Base-by-base conservation (phyloP, 2,888 invertebrate genomes). In the Drosophila picticornis region DNA sequence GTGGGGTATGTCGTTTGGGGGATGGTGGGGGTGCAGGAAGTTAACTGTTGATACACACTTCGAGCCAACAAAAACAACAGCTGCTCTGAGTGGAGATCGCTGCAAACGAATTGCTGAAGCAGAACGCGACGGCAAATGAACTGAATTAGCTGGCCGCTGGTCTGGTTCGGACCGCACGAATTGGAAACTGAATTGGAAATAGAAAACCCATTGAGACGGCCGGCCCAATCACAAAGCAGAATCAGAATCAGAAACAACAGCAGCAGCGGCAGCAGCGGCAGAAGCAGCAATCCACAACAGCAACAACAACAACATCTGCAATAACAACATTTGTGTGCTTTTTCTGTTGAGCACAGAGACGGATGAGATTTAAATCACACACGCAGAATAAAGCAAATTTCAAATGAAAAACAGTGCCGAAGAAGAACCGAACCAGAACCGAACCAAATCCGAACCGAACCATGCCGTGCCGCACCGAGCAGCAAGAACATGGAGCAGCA, bases 141-240 rank as follows among this genome's bases (percentile, higher is more conserved):
- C 82, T 79, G 80, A 84, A 75, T 62, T 56, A 32, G 55, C 36
- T 36, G 25, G 60, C 36, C n/a, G 32, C 60, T 67, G 62, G 31
- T 67, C 59, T 64, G 75, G 40, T 68, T 55, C 66, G 81, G 66
- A 27, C 57, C 69, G 74, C 52, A 77, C 78, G 69, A 78, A 72
- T 71, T 88, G 88, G 77, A 84, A 84, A 88, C 76, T 80, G 73
- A 88, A 87, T 89, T 84, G 81, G 75, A 83, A 87, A 84, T 87
- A 84, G 84, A 77, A 83, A 86, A 80, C 53, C 65, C 81, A 77
- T 74, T 59, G 70, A 71, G 64, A 58, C 59, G 69, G 31, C 51
- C 16, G 46, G 46, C 16, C 46, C 46, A 46, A 46, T 46, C 46
- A 46, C 16, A 25, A 46, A 16, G 16, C 25, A 29, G 75, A 74